These are phyloP conservation scores for Colossoma macropomum DNA, from an alignment of 2,113 vertebrate genomes.

Conservation along the genomic window DNA sequence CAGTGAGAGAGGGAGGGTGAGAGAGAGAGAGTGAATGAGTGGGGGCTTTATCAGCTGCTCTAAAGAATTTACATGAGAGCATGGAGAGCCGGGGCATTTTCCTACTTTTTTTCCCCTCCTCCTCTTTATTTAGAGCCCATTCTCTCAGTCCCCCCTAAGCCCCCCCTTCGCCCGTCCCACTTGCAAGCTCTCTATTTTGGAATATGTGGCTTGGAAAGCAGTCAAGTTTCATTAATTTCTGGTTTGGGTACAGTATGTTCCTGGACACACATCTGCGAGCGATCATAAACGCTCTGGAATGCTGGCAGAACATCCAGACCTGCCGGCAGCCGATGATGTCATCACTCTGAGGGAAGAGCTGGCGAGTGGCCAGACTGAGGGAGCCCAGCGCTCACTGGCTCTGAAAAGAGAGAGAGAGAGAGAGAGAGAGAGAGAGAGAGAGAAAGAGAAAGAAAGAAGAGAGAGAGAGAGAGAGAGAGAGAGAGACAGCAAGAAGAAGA, in stretches of 20 bases:
- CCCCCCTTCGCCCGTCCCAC: slow-evolving; percentile 45
- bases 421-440: slow-evolving; percentile 53
- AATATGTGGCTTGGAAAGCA: slow-evolving; percentile 92
- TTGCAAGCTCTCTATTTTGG: slow-evolving; percentile 65
- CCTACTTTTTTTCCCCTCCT: slow-evolving; percentile 52
- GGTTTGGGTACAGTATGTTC: slow-evolving; percentile 99
- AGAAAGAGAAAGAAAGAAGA: slow-evolving; percentile 56
- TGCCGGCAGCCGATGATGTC: slow-evolving; percentile 96
- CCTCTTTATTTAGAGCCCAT: slow-evolving; percentile 69
- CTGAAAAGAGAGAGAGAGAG: slow-evolving; percentile 55
- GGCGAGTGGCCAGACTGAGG: slow-evolving; percentile 79
- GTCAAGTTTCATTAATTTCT: slow-evolving; percentile 99
- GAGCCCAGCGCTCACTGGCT: slow-evolving; percentile 56
- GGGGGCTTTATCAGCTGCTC: slow-evolving; percentile 84
- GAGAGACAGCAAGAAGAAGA: slow-evolving; percentile 11
- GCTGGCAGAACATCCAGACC: slow-evolving; percentile 99
- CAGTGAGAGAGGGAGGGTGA: slow-evolving; percentile 35
- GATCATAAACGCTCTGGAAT: slow-evolving; percentile 99
- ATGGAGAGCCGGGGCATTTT: slow-evolving; percentile 76
- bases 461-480: not conserved
- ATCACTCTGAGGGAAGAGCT: slow-evolving; percentile 90
- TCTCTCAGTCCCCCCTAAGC: slow-evolving; percentile 25
- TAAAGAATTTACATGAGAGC: slow-evolving; percentile 90
- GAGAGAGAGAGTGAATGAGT: slow-evolving; percentile 48
- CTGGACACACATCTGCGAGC: slow-evolving; percentile 99